Conservation (phyloP, 2,888 invertebrate species). For the Zygogramma bicolorata region DNA sequence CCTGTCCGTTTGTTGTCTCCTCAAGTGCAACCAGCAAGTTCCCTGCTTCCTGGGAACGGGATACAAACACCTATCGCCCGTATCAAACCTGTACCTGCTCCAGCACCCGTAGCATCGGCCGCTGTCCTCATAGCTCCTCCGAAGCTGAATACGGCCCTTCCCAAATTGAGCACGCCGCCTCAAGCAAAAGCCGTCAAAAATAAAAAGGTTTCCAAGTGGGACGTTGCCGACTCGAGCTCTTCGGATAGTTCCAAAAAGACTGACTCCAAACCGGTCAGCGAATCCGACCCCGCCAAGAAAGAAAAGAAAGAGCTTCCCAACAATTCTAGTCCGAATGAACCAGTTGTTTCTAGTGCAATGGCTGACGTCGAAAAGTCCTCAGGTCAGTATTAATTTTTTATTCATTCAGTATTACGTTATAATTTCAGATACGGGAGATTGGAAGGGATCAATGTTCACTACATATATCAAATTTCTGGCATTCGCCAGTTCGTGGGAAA, state of each 20-base stretch:
- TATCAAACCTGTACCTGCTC: neutral
- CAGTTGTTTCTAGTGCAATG: neutral
- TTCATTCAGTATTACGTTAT: neutral
- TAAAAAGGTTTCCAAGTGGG: neutral
- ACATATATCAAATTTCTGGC: no score
- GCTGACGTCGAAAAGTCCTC: neutral
- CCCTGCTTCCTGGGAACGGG: neutral
- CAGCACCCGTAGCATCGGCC: neutral
- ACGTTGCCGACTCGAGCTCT: neutral
- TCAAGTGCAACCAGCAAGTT: neutral
- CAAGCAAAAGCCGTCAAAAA: neutral
- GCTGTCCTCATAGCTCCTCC: neutral
- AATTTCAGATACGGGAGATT: neutral
- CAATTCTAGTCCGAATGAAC: neutral
- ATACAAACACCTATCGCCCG: neutral
- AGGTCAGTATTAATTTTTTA: neutral
- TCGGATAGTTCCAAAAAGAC: neutral
- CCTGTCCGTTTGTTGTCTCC: neutral
- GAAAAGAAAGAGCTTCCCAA: neutral
- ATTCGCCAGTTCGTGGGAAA: no score
- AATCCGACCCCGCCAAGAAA: neutral
- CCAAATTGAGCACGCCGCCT: neutral
- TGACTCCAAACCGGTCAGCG: neutral
- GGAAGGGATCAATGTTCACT: no score
- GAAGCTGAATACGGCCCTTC: neutral